Evolutionary conservation across 2,888 invertebrate species (phyloP), one percentile per base, ranked within the genome.

Genomic region (Chrysolina oricalcia): DNA sequence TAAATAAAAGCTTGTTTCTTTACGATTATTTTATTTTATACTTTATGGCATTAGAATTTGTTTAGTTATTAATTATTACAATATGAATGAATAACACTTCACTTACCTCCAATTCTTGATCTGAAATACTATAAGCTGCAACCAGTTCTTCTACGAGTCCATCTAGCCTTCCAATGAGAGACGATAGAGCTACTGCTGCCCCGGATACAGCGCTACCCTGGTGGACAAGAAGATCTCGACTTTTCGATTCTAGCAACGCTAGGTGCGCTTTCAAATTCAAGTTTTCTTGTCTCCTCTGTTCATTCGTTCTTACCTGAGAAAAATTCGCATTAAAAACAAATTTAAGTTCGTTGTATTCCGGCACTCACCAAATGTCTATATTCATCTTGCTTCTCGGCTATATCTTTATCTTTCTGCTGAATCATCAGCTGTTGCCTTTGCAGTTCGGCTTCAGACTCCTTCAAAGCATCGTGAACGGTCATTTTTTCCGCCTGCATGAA

Each of bases 401-500:
- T 84, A 83, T 93, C 93, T 50, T 89, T 89, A 75, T 92, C 91
- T 64, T 90, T 90, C 80, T 90, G 89, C 59, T 85, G 84, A 41
- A 92, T 71, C 41, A 83, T 15, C 23, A 79, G 69, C 63, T 85
- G 84, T 46, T 79, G 81, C 70, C 84, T 84, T 68, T 85, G 83
- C 10, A 92, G 90, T 87, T 94, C 94, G 0, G 88, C 86, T 88
- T 97, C 97, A 1, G 94, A 90, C 81, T 97, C 97, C 53, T 93
- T 92, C 59, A 97, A 90, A 0, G 96, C 94, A 85, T 96, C 96
- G 23, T 92, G 91, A 81, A 97, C 90, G 10, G 95, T 93, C 6
- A 92, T 91, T 83, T 96, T 96, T 89, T 97, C 97, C 11, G 95
- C 94, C 83, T 96, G 95, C 78, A 97, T 91, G 87, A 97, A 97